Conservation (phyloP, 1,140 invertebrate species). For the Halyomorpha halys region DNA sequence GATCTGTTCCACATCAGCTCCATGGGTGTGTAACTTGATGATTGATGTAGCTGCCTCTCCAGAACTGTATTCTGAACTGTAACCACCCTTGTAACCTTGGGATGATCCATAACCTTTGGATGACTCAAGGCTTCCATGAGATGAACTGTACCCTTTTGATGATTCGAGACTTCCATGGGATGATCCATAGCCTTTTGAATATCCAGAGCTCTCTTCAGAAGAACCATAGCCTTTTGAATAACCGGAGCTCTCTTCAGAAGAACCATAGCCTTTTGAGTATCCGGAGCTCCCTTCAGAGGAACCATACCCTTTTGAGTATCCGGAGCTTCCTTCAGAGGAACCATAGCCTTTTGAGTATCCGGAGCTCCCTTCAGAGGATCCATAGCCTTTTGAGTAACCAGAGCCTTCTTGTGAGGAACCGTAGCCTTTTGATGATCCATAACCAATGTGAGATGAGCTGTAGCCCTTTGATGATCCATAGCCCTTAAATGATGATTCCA, state of each 20-base stretch:
- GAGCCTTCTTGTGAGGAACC: background rate
- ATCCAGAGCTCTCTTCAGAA: background rate
- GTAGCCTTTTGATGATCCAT: background rate
- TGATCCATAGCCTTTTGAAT: background rate
- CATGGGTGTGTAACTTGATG: constrained; percentile 9
- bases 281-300: background rate
- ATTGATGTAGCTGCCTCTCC: background rate
- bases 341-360: background rate
- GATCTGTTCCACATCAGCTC: background rate
- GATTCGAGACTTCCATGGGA: background rate
- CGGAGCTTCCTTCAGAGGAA: background rate
- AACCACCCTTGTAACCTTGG: background rate
- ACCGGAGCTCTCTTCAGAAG: background rate
- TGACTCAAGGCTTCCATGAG: background rate
- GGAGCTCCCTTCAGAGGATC: background rate
- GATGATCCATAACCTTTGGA: background rate
- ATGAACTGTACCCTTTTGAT: background rate
- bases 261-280: background rate
- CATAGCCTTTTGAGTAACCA: background rate
- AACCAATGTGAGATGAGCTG: background rate
- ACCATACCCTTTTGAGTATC: background rate
- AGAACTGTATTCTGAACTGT: background rate
- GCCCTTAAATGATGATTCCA: too few species aligned
- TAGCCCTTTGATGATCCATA: too few species aligned
- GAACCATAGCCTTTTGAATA: background rate